Evolutionary conservation across 2,797 vertebrate species (phyloP).

Genomic region (Sebastes steindachneri): DNA sequence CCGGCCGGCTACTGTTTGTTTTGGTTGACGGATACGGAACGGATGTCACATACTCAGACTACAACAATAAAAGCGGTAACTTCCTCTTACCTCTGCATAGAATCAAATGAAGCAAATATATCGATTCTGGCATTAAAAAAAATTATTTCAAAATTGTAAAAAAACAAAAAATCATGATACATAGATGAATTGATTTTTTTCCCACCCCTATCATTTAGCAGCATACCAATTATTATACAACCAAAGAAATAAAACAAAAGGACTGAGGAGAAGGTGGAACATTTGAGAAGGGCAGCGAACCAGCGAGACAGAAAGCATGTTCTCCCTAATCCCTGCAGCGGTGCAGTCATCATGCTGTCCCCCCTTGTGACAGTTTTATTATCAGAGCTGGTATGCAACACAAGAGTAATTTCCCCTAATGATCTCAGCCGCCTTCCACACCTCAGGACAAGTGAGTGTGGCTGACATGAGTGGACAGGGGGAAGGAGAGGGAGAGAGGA

Average conservation of each 20-base stretch:
- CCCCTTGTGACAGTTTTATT: slow-evolving; percentile 76
- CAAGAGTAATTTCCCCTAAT: slow-evolving; percentile 80
- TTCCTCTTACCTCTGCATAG: too few relatives aligned
- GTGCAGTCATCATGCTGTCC: slow-evolving; percentile 53
- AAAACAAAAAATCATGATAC: too few relatives aligned
- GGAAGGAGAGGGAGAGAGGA: background rate
- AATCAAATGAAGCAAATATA: too few relatives aligned
- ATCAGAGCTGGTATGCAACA: slow-evolving; percentile 79
- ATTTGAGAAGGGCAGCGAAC: background rate
- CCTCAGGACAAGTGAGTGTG: slow-evolving; percentile 82
- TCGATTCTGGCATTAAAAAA: too few relatives aligned
- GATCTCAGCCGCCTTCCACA: slow-evolving; percentile 75
- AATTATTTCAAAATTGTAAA: too few relatives aligned
- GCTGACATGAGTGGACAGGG: slow-evolving; percentile 62
- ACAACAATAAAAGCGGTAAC: too few relatives aligned
- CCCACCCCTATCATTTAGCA: background rate
- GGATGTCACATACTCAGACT: too few relatives aligned
- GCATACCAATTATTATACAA: background rate
- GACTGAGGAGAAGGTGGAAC: background rate
- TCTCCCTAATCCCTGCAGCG: slow-evolving; percentile 21
- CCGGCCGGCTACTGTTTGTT: too few relatives aligned
- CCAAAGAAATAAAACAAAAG: background rate
- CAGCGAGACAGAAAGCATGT: slow-evolving; percentile 26
- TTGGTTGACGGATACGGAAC: too few relatives aligned
- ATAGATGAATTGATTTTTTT: too few relatives aligned